phyloP scores from a whole-genome alignment of 2,113 vertebrate genomes.

The Rattus rattus region DNA sequence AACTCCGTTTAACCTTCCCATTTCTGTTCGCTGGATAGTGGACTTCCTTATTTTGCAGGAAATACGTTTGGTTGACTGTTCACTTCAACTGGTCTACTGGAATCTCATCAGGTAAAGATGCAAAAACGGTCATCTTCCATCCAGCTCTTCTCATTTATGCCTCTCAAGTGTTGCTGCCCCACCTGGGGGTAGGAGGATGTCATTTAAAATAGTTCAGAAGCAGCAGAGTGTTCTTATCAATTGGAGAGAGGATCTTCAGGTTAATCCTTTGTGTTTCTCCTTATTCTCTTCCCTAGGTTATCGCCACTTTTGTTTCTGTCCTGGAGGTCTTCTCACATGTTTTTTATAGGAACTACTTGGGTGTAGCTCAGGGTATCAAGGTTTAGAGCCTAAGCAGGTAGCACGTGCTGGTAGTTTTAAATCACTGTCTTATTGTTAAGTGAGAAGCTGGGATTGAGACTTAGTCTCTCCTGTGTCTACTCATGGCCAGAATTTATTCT shows the following conservation, averaged over 20 bases:
- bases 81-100: background rate
- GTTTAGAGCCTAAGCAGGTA: background rate
- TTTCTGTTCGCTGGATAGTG: background rate
- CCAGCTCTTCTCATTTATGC: background rate
- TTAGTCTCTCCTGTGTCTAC: background rate
- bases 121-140: background rate
- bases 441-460: background rate
- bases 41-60: background rate
- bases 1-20: background rate
- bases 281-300: fast-evolving
- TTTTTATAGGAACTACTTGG: background rate
- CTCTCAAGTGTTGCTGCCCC: background rate
- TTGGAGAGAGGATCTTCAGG: background rate
- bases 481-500: background rate
- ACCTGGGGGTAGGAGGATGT: background rate
- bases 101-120: background rate
- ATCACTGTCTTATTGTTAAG: background rate
- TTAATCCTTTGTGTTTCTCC: background rate
- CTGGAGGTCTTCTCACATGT: background rate
- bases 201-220: background rate
- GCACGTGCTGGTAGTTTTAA: background rate
- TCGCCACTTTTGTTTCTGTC: background rate
- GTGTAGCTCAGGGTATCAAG: background rate
- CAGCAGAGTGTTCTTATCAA: background rate
- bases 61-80: background rate